Percentiles rank a stretch among this genome's conserved stretches.
phyloP scores from a whole-genome alignment of 2,113 vertebrate genomes.

The Morone saxatilis region DNA sequence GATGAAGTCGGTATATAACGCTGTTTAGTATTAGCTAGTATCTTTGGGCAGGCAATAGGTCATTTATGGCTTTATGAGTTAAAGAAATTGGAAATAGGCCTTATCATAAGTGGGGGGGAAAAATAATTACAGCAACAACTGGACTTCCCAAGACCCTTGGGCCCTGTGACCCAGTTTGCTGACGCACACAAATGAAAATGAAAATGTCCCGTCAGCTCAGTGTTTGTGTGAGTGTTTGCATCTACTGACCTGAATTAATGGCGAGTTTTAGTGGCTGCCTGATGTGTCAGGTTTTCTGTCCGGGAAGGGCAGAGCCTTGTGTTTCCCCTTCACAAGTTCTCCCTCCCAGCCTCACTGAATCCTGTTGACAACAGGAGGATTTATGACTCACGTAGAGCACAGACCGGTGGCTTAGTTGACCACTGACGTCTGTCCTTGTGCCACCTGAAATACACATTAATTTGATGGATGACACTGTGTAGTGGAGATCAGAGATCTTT shows the following conservation, averaged over 20 bases:
- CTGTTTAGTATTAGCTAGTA: neutral
- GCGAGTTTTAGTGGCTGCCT: conserved; percentile 19
- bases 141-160: conserved; percentile 31
- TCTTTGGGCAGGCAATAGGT: neutral
- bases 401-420: conserved; percentile 31
- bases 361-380: conserved; percentile 46
- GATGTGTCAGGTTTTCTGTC: conserved; percentile 35
- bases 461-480: conserved; percentile 5
- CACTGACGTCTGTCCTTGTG: conserved; percentile 20
- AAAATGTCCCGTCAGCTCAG: conserved; percentile 62
- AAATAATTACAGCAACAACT: neutral
- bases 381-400: conserved; percentile 36
- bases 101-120: conserved; percentile 5
- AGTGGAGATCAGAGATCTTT: neutral
- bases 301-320: conserved; percentile 58
- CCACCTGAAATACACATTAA: conserved; percentile 34
- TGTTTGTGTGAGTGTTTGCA: neutral
- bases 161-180: conserved; percentile 47
- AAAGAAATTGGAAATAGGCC: conserved; percentile 12
- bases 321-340: conserved; percentile 39
- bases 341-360: conserved; percentile 14
- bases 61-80: neutral
- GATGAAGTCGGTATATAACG: neutral
- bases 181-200: conserved; percentile 32
- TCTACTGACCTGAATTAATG: conserved; percentile 33